phyloP scores from a whole-genome alignment of 2,113 vertebrate species.

The Arothron firmamentum region DNA sequence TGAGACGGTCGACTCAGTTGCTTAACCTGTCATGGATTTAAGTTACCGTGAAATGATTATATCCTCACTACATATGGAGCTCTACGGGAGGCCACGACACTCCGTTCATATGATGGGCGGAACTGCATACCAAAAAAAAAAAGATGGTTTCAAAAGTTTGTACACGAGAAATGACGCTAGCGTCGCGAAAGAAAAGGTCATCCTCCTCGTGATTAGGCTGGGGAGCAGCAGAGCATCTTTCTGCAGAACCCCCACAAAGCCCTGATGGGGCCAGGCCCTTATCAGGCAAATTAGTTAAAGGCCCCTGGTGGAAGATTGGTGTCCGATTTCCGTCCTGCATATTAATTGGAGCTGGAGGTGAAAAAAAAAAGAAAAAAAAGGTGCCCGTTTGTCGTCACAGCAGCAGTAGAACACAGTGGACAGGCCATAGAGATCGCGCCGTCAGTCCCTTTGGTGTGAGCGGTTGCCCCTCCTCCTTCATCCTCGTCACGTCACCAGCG shows the following conservation, averaged over 20 bases:
- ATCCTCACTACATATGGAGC: conserved; percentile 54
- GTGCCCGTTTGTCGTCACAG: conserved; percentile 63
- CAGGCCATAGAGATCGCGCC: conserved; percentile 66
- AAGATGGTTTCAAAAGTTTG: conserved; percentile 23
- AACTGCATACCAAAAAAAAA: conserved; percentile 42
- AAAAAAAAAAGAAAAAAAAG: conserved; percentile 12
- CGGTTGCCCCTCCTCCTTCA: conserved; percentile 42
- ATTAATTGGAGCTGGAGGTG: conserved; percentile 60
- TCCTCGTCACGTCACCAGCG: conserved; percentile 32
- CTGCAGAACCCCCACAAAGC: conserved; percentile 40
- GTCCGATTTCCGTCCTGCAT: conserved; percentile 66
- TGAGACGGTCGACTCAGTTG: conserved; percentile 55
- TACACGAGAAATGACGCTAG: conserved; percentile 39
- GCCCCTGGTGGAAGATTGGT: conserved; percentile 68
- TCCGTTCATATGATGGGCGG: conserved; percentile 52
- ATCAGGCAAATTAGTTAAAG: conserved; percentile 60
- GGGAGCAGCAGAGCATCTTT: conserved; percentile 41
- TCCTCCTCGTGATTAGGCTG: conserved; percentile 27
- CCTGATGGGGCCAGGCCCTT: conserved; percentile 35
- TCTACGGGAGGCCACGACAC: conserved; percentile 58
- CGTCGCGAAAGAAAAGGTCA: conserved; percentile 27
- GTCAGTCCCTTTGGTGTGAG: conserved; percentile 73
- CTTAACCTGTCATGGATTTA: conserved; percentile 72
- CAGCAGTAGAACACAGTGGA: conserved; percentile 72
- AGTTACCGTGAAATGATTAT: conserved; percentile 74